Conservation (phyloP, 2,797 vertebrate genomes). For the Lacerta bilineata region DNA sequence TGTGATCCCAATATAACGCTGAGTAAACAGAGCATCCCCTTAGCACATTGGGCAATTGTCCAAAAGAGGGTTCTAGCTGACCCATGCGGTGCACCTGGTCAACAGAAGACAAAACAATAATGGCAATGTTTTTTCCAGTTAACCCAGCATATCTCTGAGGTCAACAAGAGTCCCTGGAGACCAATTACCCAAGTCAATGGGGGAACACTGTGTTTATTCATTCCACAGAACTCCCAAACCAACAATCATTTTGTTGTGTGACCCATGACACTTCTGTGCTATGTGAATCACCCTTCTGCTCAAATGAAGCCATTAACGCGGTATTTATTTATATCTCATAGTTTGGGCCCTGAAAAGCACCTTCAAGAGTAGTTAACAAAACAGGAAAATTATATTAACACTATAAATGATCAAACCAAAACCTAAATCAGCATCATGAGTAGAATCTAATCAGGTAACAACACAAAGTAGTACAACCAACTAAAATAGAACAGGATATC, state of each 20-base stretch:
- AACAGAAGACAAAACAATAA: conserved; percentile 8
- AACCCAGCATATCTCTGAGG: not conserved
- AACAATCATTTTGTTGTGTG: not conserved
- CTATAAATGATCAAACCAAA: not conserved
- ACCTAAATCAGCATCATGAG: too few species aligned
- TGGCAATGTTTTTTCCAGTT: not conserved
- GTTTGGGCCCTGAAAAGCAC: too few species aligned
- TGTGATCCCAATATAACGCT: not conserved
- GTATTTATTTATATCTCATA: too few species aligned
- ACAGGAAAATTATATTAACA: not conserved
- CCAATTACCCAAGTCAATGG: conserved; percentile 15
- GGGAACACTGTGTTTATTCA: not conserved
- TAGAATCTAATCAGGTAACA: not conserved
- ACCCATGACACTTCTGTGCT: not conserved
- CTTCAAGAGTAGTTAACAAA: too few species aligned
- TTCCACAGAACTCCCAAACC: not conserved
- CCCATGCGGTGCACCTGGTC: not conserved
- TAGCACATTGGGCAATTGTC: not conserved
- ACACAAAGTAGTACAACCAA: not conserved
- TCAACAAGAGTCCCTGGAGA: conserved; percentile 1
- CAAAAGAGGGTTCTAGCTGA: not conserved
- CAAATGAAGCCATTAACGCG: not conserved
- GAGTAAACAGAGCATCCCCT: conserved; percentile 12
- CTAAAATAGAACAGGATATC: not conserved
- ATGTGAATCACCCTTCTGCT: not conserved